Evolutionary conservation across 2,888 invertebrate species (phyloP).

Genomic region (Omphaloscelis lunosa): DNA sequence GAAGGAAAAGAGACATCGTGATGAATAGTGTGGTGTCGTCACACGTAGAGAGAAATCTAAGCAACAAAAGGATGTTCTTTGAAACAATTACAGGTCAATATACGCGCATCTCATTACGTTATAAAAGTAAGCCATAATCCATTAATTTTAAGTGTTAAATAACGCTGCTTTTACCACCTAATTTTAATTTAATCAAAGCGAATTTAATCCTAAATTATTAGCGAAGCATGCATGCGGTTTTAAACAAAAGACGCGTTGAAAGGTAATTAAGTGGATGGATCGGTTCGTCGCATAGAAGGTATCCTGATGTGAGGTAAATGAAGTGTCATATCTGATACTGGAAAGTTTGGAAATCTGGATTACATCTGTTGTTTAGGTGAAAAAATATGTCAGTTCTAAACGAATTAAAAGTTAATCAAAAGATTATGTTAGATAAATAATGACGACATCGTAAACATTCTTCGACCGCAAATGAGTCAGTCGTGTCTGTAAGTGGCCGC

Average conservation of each 20-base stretch:
- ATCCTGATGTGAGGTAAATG: slow-evolving; percentile 18
- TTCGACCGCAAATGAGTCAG: not conserved
- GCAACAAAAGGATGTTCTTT: not conserved
- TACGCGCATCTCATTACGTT: not conserved
- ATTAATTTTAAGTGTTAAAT: not conserved
- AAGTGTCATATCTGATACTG: slow-evolving; percentile 42
- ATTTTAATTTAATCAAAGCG: slow-evolving; percentile 26
- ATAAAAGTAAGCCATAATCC: not conserved
- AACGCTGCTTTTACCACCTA: not conserved
- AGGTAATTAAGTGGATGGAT: slow-evolving; percentile 57
- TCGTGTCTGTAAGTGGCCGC: too few relatives aligned
- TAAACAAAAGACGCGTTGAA: slow-evolving; percentile 53
- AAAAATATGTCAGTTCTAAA: not conserved
- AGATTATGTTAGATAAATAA: not conserved
- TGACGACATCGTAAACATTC: not conserved
- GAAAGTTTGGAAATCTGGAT: slow-evolving; percentile 8
- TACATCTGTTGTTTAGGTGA: not conserved
- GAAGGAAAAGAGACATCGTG: not conserved
- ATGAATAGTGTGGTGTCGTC: not conserved
- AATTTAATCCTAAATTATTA: slow-evolving; percentile 29
- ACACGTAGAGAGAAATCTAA: not conserved
- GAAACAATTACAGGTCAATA: not conserved
- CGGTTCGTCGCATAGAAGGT: slow-evolving; percentile 16
- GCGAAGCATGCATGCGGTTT: slow-evolving; percentile 38
- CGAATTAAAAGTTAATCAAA: too few relatives aligned